These are phyloP conservation scores for Leucoraja ocellata DNA, from an alignment of 2,797 vertebrate species.

Conservation along the genomic window DNA sequence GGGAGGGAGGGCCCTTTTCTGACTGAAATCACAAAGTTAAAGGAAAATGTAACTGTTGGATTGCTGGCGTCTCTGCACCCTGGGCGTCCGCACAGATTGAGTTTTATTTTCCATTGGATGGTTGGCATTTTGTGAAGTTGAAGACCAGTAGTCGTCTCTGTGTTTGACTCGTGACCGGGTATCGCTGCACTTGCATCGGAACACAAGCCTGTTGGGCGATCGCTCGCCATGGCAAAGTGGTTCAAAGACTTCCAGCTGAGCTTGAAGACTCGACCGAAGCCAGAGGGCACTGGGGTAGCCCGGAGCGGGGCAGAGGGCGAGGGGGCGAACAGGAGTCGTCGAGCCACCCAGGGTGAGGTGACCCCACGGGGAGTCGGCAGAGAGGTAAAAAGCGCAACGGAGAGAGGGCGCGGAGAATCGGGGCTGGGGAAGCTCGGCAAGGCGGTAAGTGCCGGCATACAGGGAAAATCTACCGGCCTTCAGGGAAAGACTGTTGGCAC, in stretches of 20 bases:
- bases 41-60: constrained; percentile 62
- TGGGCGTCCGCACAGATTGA: constrained; percentile 47
- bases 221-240: constrained; percentile 81
- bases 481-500: neutral
- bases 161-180: neutral
- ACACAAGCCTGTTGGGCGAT: constrained; percentile 58
- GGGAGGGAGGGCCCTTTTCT: neutral
- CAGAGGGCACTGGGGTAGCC: constrained; percentile 61
- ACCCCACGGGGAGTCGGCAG: constrained; percentile 47
- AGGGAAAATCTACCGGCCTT: neutral
- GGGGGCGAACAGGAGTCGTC: constrained; percentile 1
- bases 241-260: constrained; percentile 90
- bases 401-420: constrained; percentile 43
- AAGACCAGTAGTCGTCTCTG: neutral
- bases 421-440: constrained; percentile 73
- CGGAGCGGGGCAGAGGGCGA: constrained; percentile 42
- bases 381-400: constrained; percentile 42
- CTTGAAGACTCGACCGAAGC: constrained; percentile 77
- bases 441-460: constrained; percentile 42
- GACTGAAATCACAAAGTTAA: constrained; percentile 39
- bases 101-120: neutral
- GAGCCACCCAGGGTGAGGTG: neutral
- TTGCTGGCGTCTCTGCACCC: constrained; percentile 53
- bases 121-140: neutral
- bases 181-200: constrained; percentile 52